Conservation (phyloP, 2,113 vertebrate genomes). For the Galbula dea region DNA sequence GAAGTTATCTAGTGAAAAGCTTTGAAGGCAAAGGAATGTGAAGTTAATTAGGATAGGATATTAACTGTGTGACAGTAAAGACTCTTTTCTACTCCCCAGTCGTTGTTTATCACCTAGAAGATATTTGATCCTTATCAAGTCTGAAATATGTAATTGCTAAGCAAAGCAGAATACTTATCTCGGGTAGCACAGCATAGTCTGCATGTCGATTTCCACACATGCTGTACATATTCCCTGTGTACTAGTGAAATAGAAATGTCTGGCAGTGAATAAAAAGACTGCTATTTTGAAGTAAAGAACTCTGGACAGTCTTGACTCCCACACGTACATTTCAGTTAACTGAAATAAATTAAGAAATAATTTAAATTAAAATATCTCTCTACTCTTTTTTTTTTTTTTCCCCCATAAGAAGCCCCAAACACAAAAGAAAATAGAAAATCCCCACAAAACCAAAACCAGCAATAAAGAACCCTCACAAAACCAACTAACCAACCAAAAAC, state of each 20-base stretch:
- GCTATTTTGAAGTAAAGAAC: neutral
- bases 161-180: neutral
- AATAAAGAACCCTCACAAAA: neutral
- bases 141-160: neutral
- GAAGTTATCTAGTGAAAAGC: neutral
- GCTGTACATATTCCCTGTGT: neutral
- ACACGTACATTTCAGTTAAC: neutral
- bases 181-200: neutral
- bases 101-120: neutral
- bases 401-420: too few species aligned
- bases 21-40: neutral
- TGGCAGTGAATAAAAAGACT: neutral
- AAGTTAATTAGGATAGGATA: neutral
- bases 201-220: neutral
- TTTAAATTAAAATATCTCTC: neutral
- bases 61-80: neutral
- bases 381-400: fast-evolving
- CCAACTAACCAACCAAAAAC: neutral
- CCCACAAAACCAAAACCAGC: neutral
- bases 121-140: neutral
- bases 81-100: neutral
- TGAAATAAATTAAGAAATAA: neutral
- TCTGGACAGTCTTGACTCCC: neutral
- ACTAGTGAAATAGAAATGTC: neutral
- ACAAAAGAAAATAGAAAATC: neutral